These are phyloP conservation scores for Oryzias woworae DNA, from an alignment of 2,113 vertebrate genomes.

Conservation along the genomic window DNA sequence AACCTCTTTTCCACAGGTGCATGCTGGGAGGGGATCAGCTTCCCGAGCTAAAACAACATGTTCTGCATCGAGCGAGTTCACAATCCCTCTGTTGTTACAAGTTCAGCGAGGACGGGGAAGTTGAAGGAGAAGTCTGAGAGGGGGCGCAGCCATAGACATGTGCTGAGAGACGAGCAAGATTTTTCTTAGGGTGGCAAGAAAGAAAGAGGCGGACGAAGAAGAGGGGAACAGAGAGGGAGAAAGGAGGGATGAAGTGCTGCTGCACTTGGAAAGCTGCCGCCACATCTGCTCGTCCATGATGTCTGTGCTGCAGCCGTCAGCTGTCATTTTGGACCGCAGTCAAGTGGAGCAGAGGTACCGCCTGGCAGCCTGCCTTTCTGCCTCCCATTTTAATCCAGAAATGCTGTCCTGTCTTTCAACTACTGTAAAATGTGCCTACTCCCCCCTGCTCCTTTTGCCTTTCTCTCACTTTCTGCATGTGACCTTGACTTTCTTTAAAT, in stretches of 20 bases:
- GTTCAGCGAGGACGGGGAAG: slow-evolving; percentile 2
- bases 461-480: slow-evolving; percentile 10
- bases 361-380: slow-evolving; percentile 63
- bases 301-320: slow-evolving; percentile 75
- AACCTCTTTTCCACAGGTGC: slow-evolving; percentile 71
- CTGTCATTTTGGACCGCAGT: slow-evolving; percentile 81
- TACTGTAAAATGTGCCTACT: slow-evolving; percentile 12
- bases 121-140: background rate
- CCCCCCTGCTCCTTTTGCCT: background rate
- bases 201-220: slow-evolving; percentile 7
- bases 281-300: slow-evolving; percentile 80
- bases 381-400: slow-evolving; percentile 49
- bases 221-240: slow-evolving; percentile 32
- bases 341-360: slow-evolving; percentile 77
- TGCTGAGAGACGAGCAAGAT: slow-evolving; percentile 6
- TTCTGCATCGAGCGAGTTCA: slow-evolving; percentile 32
- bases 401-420: slow-evolving; percentile 50
- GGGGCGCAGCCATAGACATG: background rate
- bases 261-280: slow-evolving; percentile 79
- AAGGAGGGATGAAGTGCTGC: slow-evolving; percentile 65
- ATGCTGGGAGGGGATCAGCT: slow-evolving; percentile 58
- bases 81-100: background rate
- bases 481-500: slow-evolving; percentile 9
- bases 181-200: slow-evolving; percentile 14
- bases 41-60: slow-evolving; percentile 42